These are phyloP conservation scores for Lateolabrax maculatus DNA, from an alignment of 2,797 vertebrate genomes.

Conservation along the genomic window DNA sequence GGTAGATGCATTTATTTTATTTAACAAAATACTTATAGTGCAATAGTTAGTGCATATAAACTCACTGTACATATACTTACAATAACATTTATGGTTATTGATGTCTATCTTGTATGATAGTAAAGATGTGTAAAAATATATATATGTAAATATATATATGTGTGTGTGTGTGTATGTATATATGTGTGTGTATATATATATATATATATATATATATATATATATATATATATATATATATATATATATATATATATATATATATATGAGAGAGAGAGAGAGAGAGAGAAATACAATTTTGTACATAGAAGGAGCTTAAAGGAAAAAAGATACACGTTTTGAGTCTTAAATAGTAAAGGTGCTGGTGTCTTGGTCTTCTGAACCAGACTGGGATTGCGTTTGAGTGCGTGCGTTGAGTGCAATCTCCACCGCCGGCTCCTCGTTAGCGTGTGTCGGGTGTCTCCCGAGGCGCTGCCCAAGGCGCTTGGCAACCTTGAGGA, in stretches of 20 bases:
- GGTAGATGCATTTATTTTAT: slow-evolving; percentile 43
- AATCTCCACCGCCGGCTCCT: slow-evolving; percentile 77
- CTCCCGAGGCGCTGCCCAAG: slow-evolving; percentile 78
- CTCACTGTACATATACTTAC: slow-evolving; percentile 35
- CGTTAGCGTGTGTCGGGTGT: slow-evolving; percentile 48
- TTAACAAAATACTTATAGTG: slow-evolving; percentile 65
- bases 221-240: slow-evolving; percentile 41
- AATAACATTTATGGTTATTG: neutral
- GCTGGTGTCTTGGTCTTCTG: slow-evolving; percentile 86
- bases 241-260: no score
- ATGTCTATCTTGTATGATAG: neutral
- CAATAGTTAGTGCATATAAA: slow-evolving; percentile 51
- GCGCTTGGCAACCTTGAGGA: slow-evolving; percentile 89
- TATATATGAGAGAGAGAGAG: no score
- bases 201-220: no score
- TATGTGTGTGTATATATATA: no score
- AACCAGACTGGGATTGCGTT: slow-evolving; percentile 81
- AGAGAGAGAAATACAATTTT: no score
- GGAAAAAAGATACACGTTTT: neutral
- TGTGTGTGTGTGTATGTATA: no score
- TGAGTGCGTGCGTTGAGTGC: slow-evolving; percentile 73
- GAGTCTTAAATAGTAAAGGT: slow-evolving; percentile 87
- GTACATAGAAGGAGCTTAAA: slow-evolving; percentile 34
- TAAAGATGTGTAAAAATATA: slow-evolving; percentile 22
- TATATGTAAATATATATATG: neutral